Conservation (phyloP, 1,140 invertebrate genomes). For the Pogonomyrmex californicus region DNA sequence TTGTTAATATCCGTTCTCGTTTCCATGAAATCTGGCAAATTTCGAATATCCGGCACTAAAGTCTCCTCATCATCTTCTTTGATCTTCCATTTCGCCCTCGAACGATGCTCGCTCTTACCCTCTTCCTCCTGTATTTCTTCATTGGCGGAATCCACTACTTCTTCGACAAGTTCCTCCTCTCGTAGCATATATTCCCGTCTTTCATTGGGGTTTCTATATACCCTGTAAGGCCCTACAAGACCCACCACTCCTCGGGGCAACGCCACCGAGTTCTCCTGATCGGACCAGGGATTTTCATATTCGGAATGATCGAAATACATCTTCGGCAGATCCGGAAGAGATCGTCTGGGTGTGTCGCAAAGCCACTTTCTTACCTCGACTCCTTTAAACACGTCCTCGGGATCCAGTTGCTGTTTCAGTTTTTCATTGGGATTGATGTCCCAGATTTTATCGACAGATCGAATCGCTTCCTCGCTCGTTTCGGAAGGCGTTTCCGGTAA, state of each 20-base stretch:
- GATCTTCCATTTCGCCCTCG: slow-evolving; percentile 76
- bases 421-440: slow-evolving; percentile 10
- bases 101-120: slow-evolving; percentile 60
- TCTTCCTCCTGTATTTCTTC: slow-evolving; percentile 57
- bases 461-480: slow-evolving; percentile 16
- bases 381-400: slow-evolving; percentile 65
- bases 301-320: slow-evolving; percentile 35
- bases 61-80: slow-evolving; percentile 76
- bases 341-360: slow-evolving; percentile 60
- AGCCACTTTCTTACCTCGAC: slow-evolving; percentile 78
- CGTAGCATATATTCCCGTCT: slow-evolving; percentile 78
- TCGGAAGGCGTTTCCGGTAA: slow-evolving; percentile 23
- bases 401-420: neutral
- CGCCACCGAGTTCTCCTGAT: slow-evolving; percentile 55
- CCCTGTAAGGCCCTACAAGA: slow-evolving; percentile 79
- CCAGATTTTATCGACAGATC: slow-evolving; percentile 4
- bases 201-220: slow-evolving; percentile 76
- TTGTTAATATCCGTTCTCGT: slow-evolving; percentile 22
- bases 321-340: slow-evolving; percentile 37
- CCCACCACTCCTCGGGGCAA: slow-evolving; percentile 79
- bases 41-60: slow-evolving; percentile 70
- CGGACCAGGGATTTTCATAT: slow-evolving; percentile 27
- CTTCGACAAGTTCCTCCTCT: slow-evolving; percentile 81
- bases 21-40: slow-evolving; percentile 34
- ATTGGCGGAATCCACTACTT: slow-evolving; percentile 72